Conservation (phyloP, 2,113 vertebrate genomes). For the Silurus asotus region DNA sequence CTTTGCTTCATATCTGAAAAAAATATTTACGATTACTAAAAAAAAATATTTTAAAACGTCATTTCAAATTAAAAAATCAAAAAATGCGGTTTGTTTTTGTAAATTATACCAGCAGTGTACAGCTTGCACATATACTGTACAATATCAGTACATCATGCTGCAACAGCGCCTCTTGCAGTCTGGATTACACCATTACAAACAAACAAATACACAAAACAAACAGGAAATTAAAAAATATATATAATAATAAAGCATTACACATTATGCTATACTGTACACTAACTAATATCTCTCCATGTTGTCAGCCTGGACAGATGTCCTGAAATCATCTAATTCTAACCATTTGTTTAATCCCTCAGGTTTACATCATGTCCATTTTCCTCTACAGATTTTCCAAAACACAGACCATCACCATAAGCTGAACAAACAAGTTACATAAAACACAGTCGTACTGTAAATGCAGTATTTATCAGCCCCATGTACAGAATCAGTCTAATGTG, state of each 20-base stretch:
- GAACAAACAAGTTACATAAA: conserved; percentile 11
- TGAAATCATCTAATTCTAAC: background rate
- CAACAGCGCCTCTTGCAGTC: conserved; percentile 42
- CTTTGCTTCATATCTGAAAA: background rate
- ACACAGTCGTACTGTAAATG: background rate
- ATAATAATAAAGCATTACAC: no score
- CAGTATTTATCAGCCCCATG: background rate
- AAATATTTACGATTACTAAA: no score
- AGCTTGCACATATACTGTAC: no score
- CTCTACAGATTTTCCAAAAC: background rate
- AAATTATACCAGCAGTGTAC: background rate
- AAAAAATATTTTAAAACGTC: background rate
- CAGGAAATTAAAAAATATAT: background rate
- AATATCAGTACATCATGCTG: background rate
- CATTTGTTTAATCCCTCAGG: background rate
- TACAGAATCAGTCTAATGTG: background rate
- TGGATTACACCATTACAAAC: background rate
- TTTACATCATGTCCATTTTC: background rate
- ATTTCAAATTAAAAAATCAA: background rate
- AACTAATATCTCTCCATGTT: background rate
- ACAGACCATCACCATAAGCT: background rate
- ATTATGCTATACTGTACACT: background rate
- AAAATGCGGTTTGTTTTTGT: background rate
- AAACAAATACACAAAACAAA: background rate
- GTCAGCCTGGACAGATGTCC: background rate